Percentiles rank a stretch among this genome's conserved stretches.
phyloP scores from a whole-genome alignment of 2,797 vertebrate species.

The Brachyrhaphis roseni region DNA sequence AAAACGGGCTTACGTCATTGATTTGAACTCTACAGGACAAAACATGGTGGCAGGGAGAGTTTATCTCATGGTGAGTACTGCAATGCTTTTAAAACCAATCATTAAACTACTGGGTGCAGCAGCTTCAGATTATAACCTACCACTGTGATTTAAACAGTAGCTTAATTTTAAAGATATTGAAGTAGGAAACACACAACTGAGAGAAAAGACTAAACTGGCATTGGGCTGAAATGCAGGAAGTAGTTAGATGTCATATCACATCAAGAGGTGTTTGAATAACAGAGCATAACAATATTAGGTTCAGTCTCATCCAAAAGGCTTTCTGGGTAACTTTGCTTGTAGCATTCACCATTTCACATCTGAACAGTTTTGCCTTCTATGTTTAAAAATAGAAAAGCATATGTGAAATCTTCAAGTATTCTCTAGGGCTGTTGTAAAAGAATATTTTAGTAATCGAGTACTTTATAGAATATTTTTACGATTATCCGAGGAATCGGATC shows the following conservation, averaged over 20 bases:
- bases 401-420: not conserved
- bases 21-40: constrained; percentile 41
- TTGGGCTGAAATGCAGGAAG: not conserved
- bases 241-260: not conserved
- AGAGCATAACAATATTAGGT: not conserved
- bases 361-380: not conserved
- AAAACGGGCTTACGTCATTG: constrained; percentile 38
- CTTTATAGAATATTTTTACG: no score
- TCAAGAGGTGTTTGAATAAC: not conserved
- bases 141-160: constrained; percentile 20
- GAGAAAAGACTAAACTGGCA: not conserved
- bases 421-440: not conserved
- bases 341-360: not conserved
- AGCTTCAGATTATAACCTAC: not conserved
- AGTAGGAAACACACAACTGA: constrained; percentile 7
- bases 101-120: constrained; percentile 42
- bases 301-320: not conserved
- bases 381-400: not conserved
- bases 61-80: constrained; percentile 21
- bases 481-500: no score
- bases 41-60: constrained; percentile 4
- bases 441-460: no score
- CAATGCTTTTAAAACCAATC: constrained; percentile 21
- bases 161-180: constrained; percentile 14
- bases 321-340: not conserved